Evolutionary conservation across 2,888 invertebrate species (phyloP), one percentile per base, ranked within the genome.

Genomic region (Steinernema hermaphroditum): DNA sequence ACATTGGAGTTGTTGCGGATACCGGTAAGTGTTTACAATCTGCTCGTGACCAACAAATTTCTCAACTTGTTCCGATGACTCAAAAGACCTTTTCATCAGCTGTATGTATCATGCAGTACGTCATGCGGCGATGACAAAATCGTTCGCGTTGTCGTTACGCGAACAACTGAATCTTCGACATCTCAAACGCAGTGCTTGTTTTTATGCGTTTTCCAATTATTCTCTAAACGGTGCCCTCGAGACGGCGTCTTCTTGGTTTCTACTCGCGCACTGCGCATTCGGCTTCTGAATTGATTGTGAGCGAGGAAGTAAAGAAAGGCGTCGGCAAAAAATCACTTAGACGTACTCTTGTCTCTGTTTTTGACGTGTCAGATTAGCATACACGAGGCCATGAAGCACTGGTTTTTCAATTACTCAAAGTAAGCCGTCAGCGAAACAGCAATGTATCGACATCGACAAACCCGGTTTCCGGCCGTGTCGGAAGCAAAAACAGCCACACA

Each of bases 1-100:
- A 81, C 24, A 75, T 85, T 44, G 76, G 78, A 41, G 82, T 85
- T 73, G 73, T 82, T 68, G 74, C 81, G 16, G 85, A 85, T 70
- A 81, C 82, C 62, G 85, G 85, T 84, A 32, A 76, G 76, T 72
- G 16, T 37, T 37, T 70, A 27, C n/a, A 12, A 43, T 1, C 72
- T 72, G 29, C 62, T 12, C 12, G 0, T 43, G 43, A 6, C 4
- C 27, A 32, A 32, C 41, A 24, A 2, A 27, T 62, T 32, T 62
- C 34, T 29, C 68, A 19, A 68, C 29, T 69, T 34, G n/a, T 16
- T 41, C 32, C 29, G 32, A 12, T 22, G 27, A 72, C 50, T 46
- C 19, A 8, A 9, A 43, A 27, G 16, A 49, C 19, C 14, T 32
- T n/a, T 70, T 46, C 27, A n/a, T 44, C 22, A 22, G 32, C 32